Conservation (phyloP, 2,113 vertebrate species). For the Dipodomys spectabilis region DNA sequence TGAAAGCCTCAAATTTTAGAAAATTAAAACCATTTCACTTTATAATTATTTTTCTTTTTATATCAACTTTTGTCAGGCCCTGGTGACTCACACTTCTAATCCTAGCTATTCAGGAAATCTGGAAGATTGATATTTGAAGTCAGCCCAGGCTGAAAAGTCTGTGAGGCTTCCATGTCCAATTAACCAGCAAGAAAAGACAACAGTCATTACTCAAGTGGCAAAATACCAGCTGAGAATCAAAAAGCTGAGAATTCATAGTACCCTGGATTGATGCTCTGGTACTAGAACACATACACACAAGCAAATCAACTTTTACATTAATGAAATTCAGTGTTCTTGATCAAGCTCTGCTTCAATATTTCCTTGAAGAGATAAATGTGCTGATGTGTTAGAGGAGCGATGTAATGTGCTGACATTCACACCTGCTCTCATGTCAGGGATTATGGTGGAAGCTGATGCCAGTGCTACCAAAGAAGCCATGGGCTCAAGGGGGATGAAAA, state of each 20-base stretch:
- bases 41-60: neutral
- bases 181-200: too few species aligned
- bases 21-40: neutral
- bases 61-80: too few species aligned
- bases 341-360: neutral
- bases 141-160: too few species aligned
- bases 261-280: neutral
- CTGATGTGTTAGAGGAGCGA: rapidly evolving
- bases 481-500: neutral
- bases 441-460: neutral
- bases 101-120: too few species aligned
- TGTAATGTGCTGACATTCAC: neutral
- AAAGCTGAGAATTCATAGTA: too few species aligned
- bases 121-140: too few species aligned
- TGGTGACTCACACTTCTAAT: too few species aligned
- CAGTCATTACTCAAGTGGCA: too few species aligned
- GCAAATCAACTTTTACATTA: neutral
- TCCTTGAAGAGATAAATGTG: neutral
- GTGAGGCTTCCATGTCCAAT: too few species aligned
- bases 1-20: neutral
- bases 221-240: too few species aligned
- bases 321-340: neutral
- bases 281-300: neutral
- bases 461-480: too few species aligned
- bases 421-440: neutral